These are phyloP conservation scores for Chascanopsetta lugubris DNA, from an alignment of 2,113 vertebrate species.

Conservation along the genomic window DNA sequence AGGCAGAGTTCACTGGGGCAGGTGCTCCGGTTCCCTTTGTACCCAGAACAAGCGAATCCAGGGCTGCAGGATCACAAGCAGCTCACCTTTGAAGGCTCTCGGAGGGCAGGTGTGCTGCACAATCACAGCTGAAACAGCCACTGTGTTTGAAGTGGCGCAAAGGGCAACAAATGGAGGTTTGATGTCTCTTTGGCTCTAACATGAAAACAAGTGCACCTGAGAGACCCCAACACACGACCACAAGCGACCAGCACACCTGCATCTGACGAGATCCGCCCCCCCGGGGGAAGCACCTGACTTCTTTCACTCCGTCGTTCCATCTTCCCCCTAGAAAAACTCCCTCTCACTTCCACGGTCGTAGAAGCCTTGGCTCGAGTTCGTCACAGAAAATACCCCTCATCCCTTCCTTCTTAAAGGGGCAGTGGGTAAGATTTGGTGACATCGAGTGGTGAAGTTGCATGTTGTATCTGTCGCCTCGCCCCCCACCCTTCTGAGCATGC, in stretches of 20 bases:
- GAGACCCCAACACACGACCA: constrained; percentile 29
- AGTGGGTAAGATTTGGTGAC: too few species aligned
- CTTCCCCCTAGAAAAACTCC: neutral
- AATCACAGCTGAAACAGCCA: constrained; percentile 44
- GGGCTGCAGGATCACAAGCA: constrained; percentile 32
- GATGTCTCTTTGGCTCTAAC: constrained; percentile 56
- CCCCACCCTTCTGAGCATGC: too few species aligned
- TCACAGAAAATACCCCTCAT: neutral
- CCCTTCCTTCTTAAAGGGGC: too few species aligned
- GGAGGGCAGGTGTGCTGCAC: constrained; percentile 68
- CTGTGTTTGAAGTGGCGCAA: constrained; percentile 66
- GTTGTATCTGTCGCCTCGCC: too few species aligned
- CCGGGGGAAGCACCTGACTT: neutral
- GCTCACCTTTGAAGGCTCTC: constrained; percentile 59
- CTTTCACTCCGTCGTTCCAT: neutral
- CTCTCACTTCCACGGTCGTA: neutral
- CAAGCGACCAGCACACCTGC: constrained; percentile 53
- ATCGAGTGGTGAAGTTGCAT: too few species aligned
- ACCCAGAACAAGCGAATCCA: constrained; percentile 42
- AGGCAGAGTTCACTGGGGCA: constrained; percentile 45
- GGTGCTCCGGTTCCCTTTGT: constrained; percentile 43
- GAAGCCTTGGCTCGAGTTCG: too few species aligned
- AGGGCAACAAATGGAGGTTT: constrained; percentile 42
- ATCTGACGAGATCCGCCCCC: constrained; percentile 17
- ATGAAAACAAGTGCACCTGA: constrained; percentile 60